Evolutionary conservation across 2,797 vertebrate genomes (phyloP), one percentile per base, ranked within the genome.

Genomic region (Parauchenoglanis ngamensis): DNA sequence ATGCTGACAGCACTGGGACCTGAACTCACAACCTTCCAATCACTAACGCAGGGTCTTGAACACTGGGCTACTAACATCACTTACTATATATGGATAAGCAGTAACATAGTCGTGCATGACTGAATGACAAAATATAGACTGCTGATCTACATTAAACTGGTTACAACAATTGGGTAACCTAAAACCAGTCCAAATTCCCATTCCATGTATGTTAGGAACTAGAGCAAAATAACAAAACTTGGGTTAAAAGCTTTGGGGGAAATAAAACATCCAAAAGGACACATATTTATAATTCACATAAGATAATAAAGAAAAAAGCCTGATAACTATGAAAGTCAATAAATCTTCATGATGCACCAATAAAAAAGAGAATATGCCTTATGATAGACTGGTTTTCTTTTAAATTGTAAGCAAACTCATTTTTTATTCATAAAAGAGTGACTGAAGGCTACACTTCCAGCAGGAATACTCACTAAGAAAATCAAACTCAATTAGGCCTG

Each of bases 401-500:
- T 25, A 79, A 80, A 80, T 21, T 61, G 56, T 80, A 7, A 76
- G 73, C 46, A 7, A 57, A 79, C 28, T 40, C 5, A 28, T 76
- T n/a, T 31, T 81, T 11, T 63, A 12, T 25, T 61, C 12, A 40
- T 80, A 40, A 80, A 65, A 67, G 56, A 23, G 35, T 79, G 31
- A 61, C 31, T 76, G 46, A 40, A 59, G 8, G 44, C 25, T 67
- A 82, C 59, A 49, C 13, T 28, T 63, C 3, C 40, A 67, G 80
- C 44, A 80, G 12, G 35, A 61, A 59, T 61, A 44, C 44, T 35
- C 46, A 11, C 44, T 15, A 23, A 65, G 52, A 80, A 49, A 65
- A 82, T 40, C n/a, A 2, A 83, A 83, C 81, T 61, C 78, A 63
- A n/a, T 80, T 61, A 80, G 57, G 46, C 63, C 46, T 68, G 63